These are phyloP conservation scores for Halictus rubicundus DNA, from an alignment of 1,140 invertebrate genomes.

Conservation along the genomic window DNA sequence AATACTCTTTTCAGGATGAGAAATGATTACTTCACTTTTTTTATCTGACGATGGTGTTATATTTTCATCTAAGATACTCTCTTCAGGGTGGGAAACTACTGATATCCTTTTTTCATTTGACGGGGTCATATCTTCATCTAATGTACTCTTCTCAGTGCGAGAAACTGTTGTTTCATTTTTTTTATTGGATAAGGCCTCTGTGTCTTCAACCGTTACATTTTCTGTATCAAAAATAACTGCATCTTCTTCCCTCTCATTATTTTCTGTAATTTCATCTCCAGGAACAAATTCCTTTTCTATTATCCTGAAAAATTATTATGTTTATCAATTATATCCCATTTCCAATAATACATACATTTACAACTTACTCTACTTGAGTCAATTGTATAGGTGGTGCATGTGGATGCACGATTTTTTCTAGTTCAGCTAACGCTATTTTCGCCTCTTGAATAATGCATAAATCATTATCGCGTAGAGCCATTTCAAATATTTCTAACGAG, in stretches of 20 bases:
- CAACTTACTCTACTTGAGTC: constrained; percentile 50
- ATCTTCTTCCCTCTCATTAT: constrained; percentile 10
- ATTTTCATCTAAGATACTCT: constrained; percentile 5
- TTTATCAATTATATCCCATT: too few species aligned
- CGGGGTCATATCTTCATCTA: constrained; percentile 7
- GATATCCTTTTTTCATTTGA: constrained; percentile 39
- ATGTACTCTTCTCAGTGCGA: background rate
- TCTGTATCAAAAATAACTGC: background rate
- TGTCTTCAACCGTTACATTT: constrained; percentile 8
- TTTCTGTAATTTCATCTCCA: constrained; percentile 2
- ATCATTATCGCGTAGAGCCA: constrained; percentile 66
- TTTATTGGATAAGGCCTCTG: background rate
- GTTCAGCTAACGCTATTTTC: constrained; percentile 53
- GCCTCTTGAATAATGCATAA: constrained; percentile 64
- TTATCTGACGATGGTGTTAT: constrained; percentile 14
- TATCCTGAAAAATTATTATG: constrained; percentile 40
- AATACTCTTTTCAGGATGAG: background rate
- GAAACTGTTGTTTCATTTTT: constrained; percentile 31
- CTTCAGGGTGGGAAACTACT: background rate
- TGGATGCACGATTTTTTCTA: constrained; percentile 74
- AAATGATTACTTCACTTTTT: constrained; percentile 19
- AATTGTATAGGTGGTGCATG: constrained; percentile 63
- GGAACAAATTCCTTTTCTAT: constrained; percentile 31
- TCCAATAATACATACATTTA: background rate
- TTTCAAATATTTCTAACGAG: constrained; percentile 68